Percentiles rank a stretch among this genome's conserved stretches.
Conservation (phyloP, 2,113 vertebrate species). For the Brachionichthys hirsutus region DNA sequence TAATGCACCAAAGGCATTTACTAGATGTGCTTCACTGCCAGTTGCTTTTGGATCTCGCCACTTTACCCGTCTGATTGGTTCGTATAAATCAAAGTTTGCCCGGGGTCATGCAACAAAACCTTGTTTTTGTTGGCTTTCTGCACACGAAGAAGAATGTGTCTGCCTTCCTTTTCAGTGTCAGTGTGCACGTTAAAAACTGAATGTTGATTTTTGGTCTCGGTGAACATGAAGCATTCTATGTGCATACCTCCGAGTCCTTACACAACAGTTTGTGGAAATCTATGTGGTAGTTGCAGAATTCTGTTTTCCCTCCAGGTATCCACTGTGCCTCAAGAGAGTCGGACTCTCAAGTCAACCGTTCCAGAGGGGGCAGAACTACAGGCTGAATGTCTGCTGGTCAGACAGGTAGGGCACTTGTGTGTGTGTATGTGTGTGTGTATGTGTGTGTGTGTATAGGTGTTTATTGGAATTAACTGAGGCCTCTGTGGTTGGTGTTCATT, state of each 20-base stretch:
- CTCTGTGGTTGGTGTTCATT: conserved; percentile 20
- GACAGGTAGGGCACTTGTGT: conserved; percentile 83
- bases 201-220: conserved; percentile 11
- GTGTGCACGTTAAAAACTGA: conserved; percentile 1
- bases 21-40: conserved; percentile 30
- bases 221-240: conserved; percentile 1
- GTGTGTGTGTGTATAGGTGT: neutral
- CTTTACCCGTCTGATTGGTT: conserved; percentile 14
- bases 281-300: neutral
- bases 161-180: neutral
- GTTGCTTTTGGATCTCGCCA: conserved; percentile 4
- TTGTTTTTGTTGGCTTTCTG: conserved; percentile 11
- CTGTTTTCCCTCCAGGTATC: conserved; percentile 76
- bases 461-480: neutral
- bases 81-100: conserved; percentile 28
- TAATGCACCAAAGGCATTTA: conserved; percentile 34
- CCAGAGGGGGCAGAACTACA: conserved; percentile 89
- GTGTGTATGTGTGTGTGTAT: conserved; percentile 1
- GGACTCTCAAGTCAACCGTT: conserved; percentile 89
- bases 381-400: conserved; percentile 92
- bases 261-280: no score
- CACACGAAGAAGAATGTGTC: neutral
- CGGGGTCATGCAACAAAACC: conserved; percentile 3
- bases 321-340: conserved; percentile 87
- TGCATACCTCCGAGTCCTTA: neutral